Conservation (phyloP, 2,888 invertebrate species). For the Dryomyza anilis region DNA sequence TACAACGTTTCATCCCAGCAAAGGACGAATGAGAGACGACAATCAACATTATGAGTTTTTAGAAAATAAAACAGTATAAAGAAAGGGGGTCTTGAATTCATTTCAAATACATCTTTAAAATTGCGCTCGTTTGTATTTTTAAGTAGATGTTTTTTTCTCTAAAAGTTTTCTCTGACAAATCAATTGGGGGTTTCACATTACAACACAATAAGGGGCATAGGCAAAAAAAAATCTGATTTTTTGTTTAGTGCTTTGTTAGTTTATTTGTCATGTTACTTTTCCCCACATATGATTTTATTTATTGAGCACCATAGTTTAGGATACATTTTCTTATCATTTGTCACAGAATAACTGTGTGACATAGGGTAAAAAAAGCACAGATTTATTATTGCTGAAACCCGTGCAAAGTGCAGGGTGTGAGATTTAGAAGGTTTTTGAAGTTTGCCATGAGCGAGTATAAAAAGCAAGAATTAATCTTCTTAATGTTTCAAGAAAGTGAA, state of each 20-base stretch:
- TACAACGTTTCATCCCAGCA: constrained; percentile 7
- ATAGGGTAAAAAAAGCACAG: constrained; percentile 51
- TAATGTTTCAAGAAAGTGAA: constrained; percentile 45
- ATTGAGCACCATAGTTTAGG: constrained; percentile 24
- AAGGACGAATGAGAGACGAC: constrained; percentile 22
- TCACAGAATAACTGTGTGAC: no score
- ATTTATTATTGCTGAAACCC: constrained; percentile 33
- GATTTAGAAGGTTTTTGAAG: neutral
- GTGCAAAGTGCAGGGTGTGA: no score
- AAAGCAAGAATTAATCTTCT: constrained; percentile 52
- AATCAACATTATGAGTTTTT: constrained; percentile 35
- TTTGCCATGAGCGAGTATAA: constrained; percentile 24
- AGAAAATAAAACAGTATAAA: constrained; percentile 13
- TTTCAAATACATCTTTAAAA: neutral
- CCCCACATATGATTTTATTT: no score
- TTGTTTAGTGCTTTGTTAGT: constrained; percentile 31
- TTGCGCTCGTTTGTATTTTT: neutral
- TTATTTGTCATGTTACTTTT: constrained; percentile 45
- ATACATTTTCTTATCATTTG: constrained; percentile 21
- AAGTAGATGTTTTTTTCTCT: constrained; percentile 37
- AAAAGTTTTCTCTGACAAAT: constrained; percentile 33
- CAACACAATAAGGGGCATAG: constrained; percentile 35
- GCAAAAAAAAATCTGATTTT: constrained; percentile 8
- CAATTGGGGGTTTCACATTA: constrained; percentile 49
- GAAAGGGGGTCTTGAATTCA: neutral